Evolutionary conservation across 2,888 invertebrate genomes (phyloP).

Genomic region (Nebria brevicollis): DNA sequence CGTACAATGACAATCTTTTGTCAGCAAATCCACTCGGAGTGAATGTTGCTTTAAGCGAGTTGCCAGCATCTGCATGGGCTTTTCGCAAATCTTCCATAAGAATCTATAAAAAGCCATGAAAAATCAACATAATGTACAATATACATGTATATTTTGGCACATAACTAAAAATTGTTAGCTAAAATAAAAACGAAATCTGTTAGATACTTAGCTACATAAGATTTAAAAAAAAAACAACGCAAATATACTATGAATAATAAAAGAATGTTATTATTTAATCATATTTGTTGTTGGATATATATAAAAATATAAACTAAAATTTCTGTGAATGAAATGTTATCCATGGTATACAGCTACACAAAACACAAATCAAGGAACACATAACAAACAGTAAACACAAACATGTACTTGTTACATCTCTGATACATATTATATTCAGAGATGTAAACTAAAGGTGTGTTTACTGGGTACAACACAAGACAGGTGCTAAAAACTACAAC

Average conservation of each 20-base stretch:
- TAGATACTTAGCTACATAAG: not conserved
- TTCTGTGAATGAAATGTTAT: not conserved
- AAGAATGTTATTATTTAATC: not conserved
- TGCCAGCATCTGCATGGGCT: conserved; percentile 66
- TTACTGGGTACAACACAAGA: not conserved
- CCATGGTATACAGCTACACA: not conserved
- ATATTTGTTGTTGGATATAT: not conserved
- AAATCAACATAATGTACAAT: conserved; percentile 9
- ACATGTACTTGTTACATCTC: not conserved
- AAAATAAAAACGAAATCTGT: conserved; percentile 5
- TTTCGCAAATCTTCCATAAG: conserved; percentile 77
- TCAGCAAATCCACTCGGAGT: conserved; percentile 74
- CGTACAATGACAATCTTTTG: conserved; percentile 87
- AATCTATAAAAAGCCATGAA: conserved; percentile 34
- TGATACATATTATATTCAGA: not conserved
- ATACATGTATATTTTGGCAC: not conserved
- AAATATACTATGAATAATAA: not conserved
- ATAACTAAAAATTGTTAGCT: conserved; percentile 14
- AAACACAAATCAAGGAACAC: not conserved
- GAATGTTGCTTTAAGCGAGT: conserved; percentile 60
- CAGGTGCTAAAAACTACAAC: conserved; percentile 10
- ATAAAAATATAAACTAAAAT: not conserved
- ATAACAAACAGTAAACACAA: not conserved
- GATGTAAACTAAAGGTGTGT: not conserved
- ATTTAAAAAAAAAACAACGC: not conserved